phyloP scores from a whole-genome alignment of 2,113 vertebrate species.

The Gallinago jamesoni region DNA sequence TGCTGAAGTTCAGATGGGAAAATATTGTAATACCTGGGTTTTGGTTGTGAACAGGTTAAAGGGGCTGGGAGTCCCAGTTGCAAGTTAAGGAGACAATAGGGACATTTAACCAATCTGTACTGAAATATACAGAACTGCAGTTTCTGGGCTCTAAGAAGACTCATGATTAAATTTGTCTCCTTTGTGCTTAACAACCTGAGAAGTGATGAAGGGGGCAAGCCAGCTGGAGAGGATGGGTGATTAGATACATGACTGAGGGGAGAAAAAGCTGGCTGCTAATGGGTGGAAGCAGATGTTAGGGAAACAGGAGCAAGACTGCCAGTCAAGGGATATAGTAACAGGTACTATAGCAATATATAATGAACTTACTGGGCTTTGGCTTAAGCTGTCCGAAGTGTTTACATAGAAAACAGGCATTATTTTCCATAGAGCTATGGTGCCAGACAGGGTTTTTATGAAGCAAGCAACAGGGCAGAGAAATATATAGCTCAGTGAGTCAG shows the following conservation, averaged over 20 bases:
- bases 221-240: neutral
- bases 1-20: neutral
- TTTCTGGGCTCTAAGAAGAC: neutral
- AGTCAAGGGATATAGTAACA: neutral
- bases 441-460: neutral
- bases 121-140: neutral
- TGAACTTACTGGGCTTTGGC: neutral
- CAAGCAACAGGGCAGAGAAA: neutral
- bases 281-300: neutral
- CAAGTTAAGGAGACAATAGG: neutral
- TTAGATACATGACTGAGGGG: neutral
- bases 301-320: neutral
- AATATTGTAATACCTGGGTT: neutral
- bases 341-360: neutral
- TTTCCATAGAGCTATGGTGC: neutral
- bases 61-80: neutral
- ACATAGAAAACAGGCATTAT: neutral
- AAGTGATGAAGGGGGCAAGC: neutral
- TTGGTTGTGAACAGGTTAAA: neutral
- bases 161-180: neutral
- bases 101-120: neutral
- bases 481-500: neutral
- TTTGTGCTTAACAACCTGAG: neutral
- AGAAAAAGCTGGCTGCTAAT: neutral
- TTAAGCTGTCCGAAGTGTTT: neutral